phyloP scores from a whole-genome alignment of 1,140 invertebrate genomes.

The Leptopilina boulardi region DNA sequence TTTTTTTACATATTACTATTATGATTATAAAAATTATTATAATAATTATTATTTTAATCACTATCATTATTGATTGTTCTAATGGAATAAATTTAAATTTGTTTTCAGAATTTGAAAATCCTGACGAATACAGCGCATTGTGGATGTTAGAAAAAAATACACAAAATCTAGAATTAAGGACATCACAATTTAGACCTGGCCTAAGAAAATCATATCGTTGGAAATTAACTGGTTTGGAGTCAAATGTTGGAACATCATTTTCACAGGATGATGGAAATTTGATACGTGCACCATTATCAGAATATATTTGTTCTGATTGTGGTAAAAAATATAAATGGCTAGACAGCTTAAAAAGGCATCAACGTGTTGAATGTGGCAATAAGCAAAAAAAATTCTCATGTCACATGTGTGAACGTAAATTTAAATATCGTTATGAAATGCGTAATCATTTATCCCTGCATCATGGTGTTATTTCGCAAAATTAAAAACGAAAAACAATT shows the following conservation, averaged over 20 bases:
- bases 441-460: conserved; percentile 66
- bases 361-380: conserved; percentile 77
- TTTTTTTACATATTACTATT: no score
- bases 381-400: conserved; percentile 71
- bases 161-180: conserved; percentile 38
- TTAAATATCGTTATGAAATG: conserved; percentile 70
- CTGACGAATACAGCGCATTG: conserved; percentile 50
- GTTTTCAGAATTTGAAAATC: conserved; percentile 44
- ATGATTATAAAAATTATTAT: neutral
- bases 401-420: conserved; percentile 65
- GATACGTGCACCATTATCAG: conserved; percentile 39
- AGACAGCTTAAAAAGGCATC: conserved; percentile 75
- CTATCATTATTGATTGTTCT: neutral
- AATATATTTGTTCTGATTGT: conserved; percentile 65
- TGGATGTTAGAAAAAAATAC: conserved; percentile 56
- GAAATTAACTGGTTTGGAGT: neutral
- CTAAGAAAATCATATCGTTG: conserved; percentile 8
- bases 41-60: neutral
- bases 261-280: conserved; percentile 42
- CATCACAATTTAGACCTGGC: neutral
- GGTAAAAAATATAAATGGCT: conserved; percentile 76
- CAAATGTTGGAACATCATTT: conserved; percentile 16
- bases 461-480: conserved; percentile 40
- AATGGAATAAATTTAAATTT: conserved; percentile 39
- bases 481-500: neutral